A percentile compares a stretch with the other conserved stretches of the same genome.
Evolutionary conservation across 2,113 vertebrate species (phyloP).

Genomic region (Python bivittatus): DNA sequence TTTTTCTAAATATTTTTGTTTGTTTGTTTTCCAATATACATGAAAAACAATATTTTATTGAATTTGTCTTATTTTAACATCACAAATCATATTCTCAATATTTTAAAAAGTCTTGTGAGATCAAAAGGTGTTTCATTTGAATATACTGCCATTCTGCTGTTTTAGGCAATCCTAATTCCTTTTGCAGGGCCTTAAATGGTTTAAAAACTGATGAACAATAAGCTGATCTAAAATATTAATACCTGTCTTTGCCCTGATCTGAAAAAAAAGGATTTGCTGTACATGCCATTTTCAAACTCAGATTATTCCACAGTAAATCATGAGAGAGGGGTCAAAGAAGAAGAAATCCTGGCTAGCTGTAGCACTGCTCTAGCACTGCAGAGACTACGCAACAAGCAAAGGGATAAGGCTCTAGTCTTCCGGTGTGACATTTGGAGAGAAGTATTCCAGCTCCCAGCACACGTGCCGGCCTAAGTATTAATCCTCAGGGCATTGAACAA

Average conservation of each 20-base stretch:
- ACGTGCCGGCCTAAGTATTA: neutral
- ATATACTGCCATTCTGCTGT: neutral
- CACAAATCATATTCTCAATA: neutral
- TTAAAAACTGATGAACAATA: neutral
- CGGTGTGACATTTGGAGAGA: neutral
- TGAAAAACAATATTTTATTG: neutral
- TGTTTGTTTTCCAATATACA: neutral
- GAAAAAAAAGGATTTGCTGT: neutral
- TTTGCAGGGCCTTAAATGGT: neutral
- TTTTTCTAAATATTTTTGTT: neutral
- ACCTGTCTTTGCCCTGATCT: neutral
- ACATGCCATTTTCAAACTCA: neutral
- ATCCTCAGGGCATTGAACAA: neutral
- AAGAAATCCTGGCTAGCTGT: neutral
- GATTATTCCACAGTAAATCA: neutral
- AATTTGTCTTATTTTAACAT: neutral
- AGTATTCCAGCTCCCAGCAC: neutral
- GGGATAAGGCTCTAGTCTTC: neutral
- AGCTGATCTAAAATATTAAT: neutral
- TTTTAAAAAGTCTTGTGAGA: neutral
- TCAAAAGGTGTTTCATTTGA: neutral
- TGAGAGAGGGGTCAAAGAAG: neutral
- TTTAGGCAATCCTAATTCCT: neutral
- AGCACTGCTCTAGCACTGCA: neutral
- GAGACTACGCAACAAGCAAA: neutral